phyloP scores from a whole-genome alignment of 2,888 invertebrate genomes.

The Lottia gigantea region DNA sequence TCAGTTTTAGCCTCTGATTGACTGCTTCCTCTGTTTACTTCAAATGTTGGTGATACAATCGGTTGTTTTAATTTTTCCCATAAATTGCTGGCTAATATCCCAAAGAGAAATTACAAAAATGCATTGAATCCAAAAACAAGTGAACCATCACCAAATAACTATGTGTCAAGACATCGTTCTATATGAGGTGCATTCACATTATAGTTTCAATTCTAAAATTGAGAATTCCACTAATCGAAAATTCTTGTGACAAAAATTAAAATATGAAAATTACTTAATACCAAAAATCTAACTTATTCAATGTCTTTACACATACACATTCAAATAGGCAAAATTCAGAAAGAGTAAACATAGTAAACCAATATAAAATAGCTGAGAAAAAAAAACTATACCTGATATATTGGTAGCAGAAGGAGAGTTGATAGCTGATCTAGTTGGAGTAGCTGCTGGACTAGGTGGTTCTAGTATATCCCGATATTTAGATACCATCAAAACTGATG shows the following conservation, averaged over 20 bases:
- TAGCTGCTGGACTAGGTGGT: slow-evolving; percentile 73
- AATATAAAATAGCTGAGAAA: background rate
- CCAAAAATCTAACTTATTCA: no score
- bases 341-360: slow-evolving; percentile 1
- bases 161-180: no score
- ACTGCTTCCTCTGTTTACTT: slow-evolving; percentile 11
- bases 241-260: no score
- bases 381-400: slow-evolving; percentile 21
- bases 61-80: background rate
- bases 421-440: slow-evolving; percentile 34
- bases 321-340: background rate
- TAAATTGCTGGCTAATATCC: background rate
- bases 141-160: no score
- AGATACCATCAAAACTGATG: slow-evolving; percentile 99
- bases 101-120: background rate
- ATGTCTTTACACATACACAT: background rate
- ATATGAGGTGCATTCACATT: no score
- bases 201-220: no score
- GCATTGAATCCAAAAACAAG: no score
- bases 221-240: no score
- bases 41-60: slow-evolving; percentile 11
- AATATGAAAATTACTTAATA: no score
- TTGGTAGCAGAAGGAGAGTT: slow-evolving; percentile 43
- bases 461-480: slow-evolving; percentile 99
- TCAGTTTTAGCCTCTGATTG: background rate